Conservation (phyloP, 1,140 invertebrate species). For the Pseudobourletiella spinata region DNA sequence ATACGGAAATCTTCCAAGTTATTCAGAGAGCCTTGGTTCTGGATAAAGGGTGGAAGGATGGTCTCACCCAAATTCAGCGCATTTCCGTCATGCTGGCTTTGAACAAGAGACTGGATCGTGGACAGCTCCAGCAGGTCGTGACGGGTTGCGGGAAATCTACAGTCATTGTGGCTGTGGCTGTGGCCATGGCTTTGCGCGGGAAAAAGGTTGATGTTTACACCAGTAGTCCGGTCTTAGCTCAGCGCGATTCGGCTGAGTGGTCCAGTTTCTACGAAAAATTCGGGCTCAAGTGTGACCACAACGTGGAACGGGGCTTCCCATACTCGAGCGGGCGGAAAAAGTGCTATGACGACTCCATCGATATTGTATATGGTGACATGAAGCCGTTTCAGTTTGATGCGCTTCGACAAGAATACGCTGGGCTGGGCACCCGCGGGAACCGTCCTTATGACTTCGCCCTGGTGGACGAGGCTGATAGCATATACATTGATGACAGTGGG, state of each 20-base stretch:
- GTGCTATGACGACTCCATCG: too few relatives aligned
- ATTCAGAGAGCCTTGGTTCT: too few relatives aligned
- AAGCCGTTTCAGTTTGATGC: constrained; percentile 17
- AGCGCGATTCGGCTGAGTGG: not conserved
- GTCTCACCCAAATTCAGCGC: too few relatives aligned
- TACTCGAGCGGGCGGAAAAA: too few relatives aligned
- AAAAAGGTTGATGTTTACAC: constrained; percentile 16
- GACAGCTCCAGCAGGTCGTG: too few relatives aligned
- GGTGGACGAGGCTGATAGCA: constrained; percentile 23
- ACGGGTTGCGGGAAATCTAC: constrained; percentile 27
- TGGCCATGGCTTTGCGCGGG: constrained; percentile 1
- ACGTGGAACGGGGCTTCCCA: not conserved
- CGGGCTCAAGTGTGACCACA: constrained; percentile 10
- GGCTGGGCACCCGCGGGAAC: constrained; percentile 4
- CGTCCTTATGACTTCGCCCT: not conserved
- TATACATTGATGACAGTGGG: constrained; percentile 21
- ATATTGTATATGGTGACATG: constrained; percentile 18
- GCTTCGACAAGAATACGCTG: constrained; percentile 7
- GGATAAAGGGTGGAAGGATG: too few relatives aligned
- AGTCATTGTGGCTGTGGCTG: constrained; percentile 11
- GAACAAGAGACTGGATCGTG: too few relatives aligned
- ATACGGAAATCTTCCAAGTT: too few relatives aligned
- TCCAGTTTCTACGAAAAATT: constrained; percentile 10
- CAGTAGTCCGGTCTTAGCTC: constrained; percentile 16
- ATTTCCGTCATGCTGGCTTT: too few relatives aligned